Evolutionary conservation across 2,888 invertebrate species (phyloP).

Genomic region (Dryobota labecula): DNA sequence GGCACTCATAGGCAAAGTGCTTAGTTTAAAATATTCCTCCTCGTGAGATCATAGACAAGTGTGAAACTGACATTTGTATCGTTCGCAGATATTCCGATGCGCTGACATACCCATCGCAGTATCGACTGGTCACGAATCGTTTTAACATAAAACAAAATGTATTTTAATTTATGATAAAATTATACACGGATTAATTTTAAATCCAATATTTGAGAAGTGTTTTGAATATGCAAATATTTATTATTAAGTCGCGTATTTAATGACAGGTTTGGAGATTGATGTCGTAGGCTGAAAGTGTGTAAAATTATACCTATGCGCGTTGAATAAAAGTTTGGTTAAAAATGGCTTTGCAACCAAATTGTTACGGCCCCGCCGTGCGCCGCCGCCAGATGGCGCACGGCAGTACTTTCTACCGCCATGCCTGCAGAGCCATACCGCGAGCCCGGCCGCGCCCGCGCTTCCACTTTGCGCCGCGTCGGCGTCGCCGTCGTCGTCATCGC

Average conservation of each 20-base stretch:
- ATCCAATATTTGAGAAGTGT: constrained; percentile 41
- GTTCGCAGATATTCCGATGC: constrained; percentile 45
- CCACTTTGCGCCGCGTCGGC: too few species aligned
- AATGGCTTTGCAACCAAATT: neutral
- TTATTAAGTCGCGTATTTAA: constrained; percentile 24
- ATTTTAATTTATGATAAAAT: constrained; percentile 43
- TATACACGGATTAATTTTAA: constrained; percentile 49
- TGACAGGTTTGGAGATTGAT: constrained; percentile 13
- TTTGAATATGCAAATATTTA: constrained; percentile 38
- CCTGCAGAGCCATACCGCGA: too few species aligned
- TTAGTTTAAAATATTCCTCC: constrained; percentile 69
- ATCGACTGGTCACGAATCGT: constrained; percentile 53
- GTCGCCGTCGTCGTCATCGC: too few species aligned
- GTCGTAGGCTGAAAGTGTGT: constrained; percentile 2
- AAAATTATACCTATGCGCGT: neutral
- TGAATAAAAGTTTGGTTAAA: neutral
- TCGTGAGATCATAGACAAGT: constrained; percentile 74
- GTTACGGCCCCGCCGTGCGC: too few species aligned
- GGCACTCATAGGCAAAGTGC: constrained; percentile 64
- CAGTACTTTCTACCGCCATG: too few species aligned
- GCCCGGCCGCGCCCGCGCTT: too few species aligned
- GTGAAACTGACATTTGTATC: constrained; percentile 74
- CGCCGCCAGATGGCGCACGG: too few species aligned
- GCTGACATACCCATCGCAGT: constrained; percentile 45
- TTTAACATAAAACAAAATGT: constrained; percentile 53